These are phyloP conservation scores for Drosophila sulfurigaster DNA, from an alignment of 1,140 invertebrate species.

Conservation along the genomic window DNA sequence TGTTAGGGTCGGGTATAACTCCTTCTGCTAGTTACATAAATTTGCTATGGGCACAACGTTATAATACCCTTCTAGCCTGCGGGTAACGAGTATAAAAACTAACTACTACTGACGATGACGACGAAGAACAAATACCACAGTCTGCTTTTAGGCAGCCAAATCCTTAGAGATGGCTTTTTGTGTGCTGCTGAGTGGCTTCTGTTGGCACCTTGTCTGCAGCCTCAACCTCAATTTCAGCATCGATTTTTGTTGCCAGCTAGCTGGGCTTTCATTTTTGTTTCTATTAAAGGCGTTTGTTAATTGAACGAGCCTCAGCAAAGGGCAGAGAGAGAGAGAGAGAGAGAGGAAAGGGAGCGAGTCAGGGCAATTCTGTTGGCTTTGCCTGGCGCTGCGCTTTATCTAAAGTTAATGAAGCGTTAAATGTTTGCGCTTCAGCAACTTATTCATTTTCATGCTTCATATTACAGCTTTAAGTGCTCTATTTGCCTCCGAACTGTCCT, in stretches of 20 bases:
- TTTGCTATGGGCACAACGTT: too few relatives aligned
- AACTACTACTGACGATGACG: too few relatives aligned
- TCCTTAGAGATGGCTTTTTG: conserved; percentile 32
- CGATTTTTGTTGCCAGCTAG: conserved; percentile 57
- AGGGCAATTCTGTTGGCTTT: conserved; percentile 5
- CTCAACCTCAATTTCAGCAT: conserved; percentile 31
- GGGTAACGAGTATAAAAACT: too few relatives aligned
- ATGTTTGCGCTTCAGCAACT: conserved; percentile 81
- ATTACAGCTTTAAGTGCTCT: conserved; percentile 80
- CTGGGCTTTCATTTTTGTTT: conserved; percentile 28
- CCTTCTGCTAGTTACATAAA: too few relatives aligned
- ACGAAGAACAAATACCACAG: background rate
- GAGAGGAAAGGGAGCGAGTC: background rate
- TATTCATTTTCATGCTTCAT: conserved; percentile 79
- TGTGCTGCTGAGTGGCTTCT: conserved; percentile 51
- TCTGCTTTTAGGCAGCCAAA: conserved; percentile 35
- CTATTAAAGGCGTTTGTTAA: conserved; percentile 30
- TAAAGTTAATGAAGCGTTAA: conserved; percentile 83
- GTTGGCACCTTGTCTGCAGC: conserved; percentile 62
- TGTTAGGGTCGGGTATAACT: too few relatives aligned
- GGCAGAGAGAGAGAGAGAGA: background rate
- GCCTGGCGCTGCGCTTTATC: conserved; percentile 71
- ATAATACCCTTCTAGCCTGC: too few relatives aligned
- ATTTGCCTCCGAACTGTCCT: conserved; percentile 55
- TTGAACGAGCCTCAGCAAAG: background rate